Percentiles rank a stretch among this genome's conserved stretches.
Conservation (phyloP, 2,797 vertebrate genomes). For the Chaenodraco wilsoni region DNA sequence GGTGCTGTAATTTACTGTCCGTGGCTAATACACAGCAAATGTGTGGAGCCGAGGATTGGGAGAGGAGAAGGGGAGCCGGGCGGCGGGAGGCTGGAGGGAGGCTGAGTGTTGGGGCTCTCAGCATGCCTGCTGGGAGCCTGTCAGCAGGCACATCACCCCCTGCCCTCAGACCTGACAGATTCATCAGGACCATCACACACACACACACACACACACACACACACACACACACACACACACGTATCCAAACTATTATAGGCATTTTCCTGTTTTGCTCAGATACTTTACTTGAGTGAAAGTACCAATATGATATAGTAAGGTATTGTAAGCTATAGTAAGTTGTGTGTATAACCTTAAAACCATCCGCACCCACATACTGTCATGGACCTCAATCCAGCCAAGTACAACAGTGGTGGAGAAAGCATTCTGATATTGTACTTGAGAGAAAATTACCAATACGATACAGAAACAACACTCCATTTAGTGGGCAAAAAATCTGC, state of each 20-base stretch:
- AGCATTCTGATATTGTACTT: not conserved
- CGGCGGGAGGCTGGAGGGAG: conserved; percentile 50
- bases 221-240: conserved; percentile 12
- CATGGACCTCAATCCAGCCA: not conserved
- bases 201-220: conserved; percentile 15
- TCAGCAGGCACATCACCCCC: conserved; percentile 84
- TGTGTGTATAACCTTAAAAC: not conserved
- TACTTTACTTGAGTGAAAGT: too few relatives aligned
- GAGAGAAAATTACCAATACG: not conserved
- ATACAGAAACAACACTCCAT: not conserved
- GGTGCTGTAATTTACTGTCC: conserved; percentile 84
- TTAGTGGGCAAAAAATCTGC: not conserved
- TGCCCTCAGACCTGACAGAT: conserved; percentile 84
- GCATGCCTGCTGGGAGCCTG: conserved; percentile 88
- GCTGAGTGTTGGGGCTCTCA: conserved; percentile 81
- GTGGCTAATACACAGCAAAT: conserved; percentile 87
- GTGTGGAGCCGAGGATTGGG: conserved; percentile 69
- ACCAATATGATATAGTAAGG: too few relatives aligned
- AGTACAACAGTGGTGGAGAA: conserved; percentile 1
- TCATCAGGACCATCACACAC: conserved; percentile 78
- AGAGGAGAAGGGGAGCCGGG: conserved; percentile 60
- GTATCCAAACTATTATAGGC: conserved; percentile 28
- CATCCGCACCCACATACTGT: conserved; percentile 8
- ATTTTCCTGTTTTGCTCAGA: conserved; percentile 11
- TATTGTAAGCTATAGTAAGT: not conserved